Percentiles rank a stretch among this genome's conserved stretches.
Evolutionary conservation across 2,797 vertebrate genomes (phyloP).

Genomic region (Rhynchonycteris naso): DNA sequence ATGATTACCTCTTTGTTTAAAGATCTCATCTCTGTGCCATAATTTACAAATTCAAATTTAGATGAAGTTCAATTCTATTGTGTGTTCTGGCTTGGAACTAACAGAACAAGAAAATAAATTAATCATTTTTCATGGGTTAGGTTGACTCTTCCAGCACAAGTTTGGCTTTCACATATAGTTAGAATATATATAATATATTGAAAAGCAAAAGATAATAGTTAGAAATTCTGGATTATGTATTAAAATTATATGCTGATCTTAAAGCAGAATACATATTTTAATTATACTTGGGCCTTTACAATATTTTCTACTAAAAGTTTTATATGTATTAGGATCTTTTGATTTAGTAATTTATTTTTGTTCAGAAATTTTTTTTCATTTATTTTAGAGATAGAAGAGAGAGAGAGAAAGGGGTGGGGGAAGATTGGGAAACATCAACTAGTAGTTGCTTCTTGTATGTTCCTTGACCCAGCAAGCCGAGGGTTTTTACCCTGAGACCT

Average conservation of each 20-base stretch:
- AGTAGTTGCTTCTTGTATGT: no score
- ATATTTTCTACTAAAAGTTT: constrained; percentile 31
- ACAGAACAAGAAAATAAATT: background rate
- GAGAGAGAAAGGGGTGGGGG: no score
- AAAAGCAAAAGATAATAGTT: background rate
- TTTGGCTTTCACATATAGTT: constrained; percentile 51
- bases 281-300: background rate
- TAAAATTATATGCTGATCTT: constrained; percentile 35
- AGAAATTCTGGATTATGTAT: constrained; percentile 17
- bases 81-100: constrained; percentile 42
- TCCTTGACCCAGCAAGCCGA: no score
- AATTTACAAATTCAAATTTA: constrained; percentile 47
- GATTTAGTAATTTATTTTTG: constrained; percentile 10
- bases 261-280: constrained; percentile 23
- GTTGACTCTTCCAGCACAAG: background rate
- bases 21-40: background rate
- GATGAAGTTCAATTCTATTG: constrained; percentile 24
- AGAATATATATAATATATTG: constrained; percentile 45
- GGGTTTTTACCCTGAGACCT: no score
- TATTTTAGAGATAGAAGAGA: no score
- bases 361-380: background rate
- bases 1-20: constrained; percentile 28
- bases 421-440: no score
- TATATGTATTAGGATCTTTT: background rate
- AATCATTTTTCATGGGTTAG: constrained; percentile 48